These are phyloP conservation scores for Athetis lepigone DNA, from an alignment of 2,888 invertebrate species.

Conservation along the genomic window DNA sequence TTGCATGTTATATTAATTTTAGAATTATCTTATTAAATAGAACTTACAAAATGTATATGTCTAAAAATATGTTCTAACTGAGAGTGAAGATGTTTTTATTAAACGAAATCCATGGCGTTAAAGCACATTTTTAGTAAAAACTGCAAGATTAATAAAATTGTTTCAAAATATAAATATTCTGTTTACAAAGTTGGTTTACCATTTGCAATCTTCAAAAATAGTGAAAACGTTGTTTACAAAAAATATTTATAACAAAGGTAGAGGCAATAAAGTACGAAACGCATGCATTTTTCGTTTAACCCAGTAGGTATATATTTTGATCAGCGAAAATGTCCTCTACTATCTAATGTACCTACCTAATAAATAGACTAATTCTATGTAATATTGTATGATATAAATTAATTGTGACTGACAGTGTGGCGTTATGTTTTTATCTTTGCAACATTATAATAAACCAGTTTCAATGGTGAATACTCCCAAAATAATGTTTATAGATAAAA, in stretches of 20 bases:
- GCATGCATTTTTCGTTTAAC: neutral
- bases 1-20: conserved; percentile 9
- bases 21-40: conserved; percentile 30
- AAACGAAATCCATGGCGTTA: neutral
- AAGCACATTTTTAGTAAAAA: conserved; percentile 7
- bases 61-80: conserved; percentile 20
- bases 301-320: neutral
- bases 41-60: conserved; percentile 34
- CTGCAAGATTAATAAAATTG: conserved; percentile 7
- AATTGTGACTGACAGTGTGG: conserved; percentile 29
- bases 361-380: neutral
- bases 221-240: neutral
- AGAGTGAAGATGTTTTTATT: neutral
- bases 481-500: conserved; percentile 37
- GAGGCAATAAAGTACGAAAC: neutral
- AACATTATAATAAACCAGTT: conserved; percentile 18
- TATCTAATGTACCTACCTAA: conserved; percentile 3
- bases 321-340: neutral
- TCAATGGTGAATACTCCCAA: conserved; percentile 17
- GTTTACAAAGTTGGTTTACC: neutral
- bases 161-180: neutral
- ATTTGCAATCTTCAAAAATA: conserved; percentile 13
- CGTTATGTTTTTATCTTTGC: conserved; percentile 8
- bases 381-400: conserved; percentile 3
- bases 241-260: neutral